These are phyloP conservation scores for Pogonomyrmex barbatus DNA, from an alignment of 1,140 invertebrate species.

Conservation along the genomic window DNA sequence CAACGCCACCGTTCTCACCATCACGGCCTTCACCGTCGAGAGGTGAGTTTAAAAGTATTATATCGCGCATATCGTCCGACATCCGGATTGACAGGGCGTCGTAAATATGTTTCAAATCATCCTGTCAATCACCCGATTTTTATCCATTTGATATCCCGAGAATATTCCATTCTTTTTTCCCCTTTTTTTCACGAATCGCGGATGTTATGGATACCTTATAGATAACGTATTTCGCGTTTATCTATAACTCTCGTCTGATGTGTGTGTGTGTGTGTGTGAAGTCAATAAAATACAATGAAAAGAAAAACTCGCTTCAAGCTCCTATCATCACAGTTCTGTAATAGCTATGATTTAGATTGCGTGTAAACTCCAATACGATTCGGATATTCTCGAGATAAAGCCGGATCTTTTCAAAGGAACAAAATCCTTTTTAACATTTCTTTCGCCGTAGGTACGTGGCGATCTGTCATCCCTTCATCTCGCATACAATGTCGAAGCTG, in stretches of 20 bases:
- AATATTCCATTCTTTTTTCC: not conserved
- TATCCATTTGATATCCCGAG: not conserved
- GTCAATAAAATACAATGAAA: conserved; percentile 11
- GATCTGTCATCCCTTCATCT: conserved; percentile 96
- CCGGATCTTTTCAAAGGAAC: not conserved
- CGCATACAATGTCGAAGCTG: conserved; percentile 94
- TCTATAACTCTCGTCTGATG: not conserved
- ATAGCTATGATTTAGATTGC: not conserved
- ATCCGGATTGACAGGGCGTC: not conserved
- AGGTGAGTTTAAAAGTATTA: conserved; percentile 71
- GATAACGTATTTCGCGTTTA: not conserved
- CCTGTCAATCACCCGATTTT: conserved; percentile 36
- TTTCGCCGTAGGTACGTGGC: conserved; percentile 92
- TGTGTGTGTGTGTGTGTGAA: not conserved
- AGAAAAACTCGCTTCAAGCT: not conserved
- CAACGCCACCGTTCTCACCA: conserved; percentile 97
- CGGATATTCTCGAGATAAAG: not conserved
- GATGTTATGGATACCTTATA: too few relatives aligned
- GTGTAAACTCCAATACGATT: not conserved
- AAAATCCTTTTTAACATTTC: not conserved
- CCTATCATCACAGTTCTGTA: not conserved
- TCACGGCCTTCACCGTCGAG: conserved; percentile 97
- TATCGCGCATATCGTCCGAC: not conserved
- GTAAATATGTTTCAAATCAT: conserved; percentile 17
- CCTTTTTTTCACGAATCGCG: not conserved